Conservation (phyloP, 2,113 vertebrate species). For the Potamarius usumacintae region DNA sequence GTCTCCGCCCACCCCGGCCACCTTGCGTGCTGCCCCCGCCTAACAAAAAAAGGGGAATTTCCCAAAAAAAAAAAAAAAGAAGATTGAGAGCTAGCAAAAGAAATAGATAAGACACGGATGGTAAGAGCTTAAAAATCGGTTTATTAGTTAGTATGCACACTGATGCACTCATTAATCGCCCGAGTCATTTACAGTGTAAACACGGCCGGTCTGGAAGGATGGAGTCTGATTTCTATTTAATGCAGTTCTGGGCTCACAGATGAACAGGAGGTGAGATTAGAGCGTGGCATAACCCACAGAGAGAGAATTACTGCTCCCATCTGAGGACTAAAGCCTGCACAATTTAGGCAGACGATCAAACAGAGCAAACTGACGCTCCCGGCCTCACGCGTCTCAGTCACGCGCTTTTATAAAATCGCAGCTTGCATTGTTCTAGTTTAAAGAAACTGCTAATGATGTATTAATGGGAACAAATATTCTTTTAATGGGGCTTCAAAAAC, state of each 20-base stretch:
- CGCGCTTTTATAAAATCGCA: neutral
- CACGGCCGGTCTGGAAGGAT: neutral
- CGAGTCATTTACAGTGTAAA: constrained; percentile 29
- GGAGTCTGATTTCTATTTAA: constrained; percentile 21
- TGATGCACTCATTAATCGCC: neutral
- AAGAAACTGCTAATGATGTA: constrained; percentile 1
- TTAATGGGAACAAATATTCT: neutral
- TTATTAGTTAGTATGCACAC: neutral
- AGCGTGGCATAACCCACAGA: neutral
- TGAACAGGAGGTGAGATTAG: neutral
- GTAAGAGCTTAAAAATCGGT: neutral
- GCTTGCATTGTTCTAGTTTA: neutral
- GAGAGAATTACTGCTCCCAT: neutral
- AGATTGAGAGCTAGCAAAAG: no score
- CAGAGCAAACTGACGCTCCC: neutral
- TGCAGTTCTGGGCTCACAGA: constrained; percentile 4
- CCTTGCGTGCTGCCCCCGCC: constrained; percentile 77
- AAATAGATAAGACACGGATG: neutral
- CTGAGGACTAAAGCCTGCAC: neutral
- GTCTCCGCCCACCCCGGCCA: constrained; percentile 74
- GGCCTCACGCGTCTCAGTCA: neutral
- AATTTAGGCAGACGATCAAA: neutral
- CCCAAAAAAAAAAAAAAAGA: accelerated
- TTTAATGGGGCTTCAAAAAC: neutral
- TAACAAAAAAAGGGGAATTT: constrained; percentile 43